These are phyloP conservation scores for Myrmecophaga tridactyla DNA, from an alignment of 2,113 vertebrate species.

Conservation along the genomic window DNA sequence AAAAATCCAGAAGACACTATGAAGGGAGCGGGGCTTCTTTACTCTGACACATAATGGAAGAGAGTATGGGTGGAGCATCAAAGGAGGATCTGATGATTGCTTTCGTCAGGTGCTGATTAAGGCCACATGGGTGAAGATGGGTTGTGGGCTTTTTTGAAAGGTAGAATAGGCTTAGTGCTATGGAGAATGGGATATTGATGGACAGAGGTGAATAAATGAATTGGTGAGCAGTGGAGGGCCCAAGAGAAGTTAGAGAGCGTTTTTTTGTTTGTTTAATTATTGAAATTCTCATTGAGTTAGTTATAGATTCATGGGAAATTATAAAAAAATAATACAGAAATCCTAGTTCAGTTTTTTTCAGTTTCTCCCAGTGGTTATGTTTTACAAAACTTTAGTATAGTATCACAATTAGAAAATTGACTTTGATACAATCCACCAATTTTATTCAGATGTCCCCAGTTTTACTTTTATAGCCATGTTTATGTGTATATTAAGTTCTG, in stretches of 20 bases:
- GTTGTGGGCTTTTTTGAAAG: background rate
- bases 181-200: background rate
- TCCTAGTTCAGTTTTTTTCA: background rate
- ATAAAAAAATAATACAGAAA: background rate
- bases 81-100: background rate
- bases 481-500: background rate
- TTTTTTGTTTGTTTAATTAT: background rate
- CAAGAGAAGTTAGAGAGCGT: background rate
- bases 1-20: background rate
- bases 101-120: background rate
- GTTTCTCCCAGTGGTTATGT: background rate
- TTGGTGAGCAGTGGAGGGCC: background rate
- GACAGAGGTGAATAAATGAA: background rate
- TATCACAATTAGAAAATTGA: background rate
- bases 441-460: background rate
- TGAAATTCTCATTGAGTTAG: slow-evolving; percentile 38
- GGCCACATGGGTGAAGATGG: background rate
- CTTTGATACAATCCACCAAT: too few species aligned
- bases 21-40: background rate
- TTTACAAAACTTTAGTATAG: background rate
- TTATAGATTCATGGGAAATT: too few species aligned
- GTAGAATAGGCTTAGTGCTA: background rate
- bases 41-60: background rate
- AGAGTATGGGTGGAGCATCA: background rate
- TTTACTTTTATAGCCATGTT: background rate